A percentile compares a stretch with the other conserved stretches of the same genome.
Conservation (phyloP, 2,113 vertebrate species). For the Eidolon helvum region DNA sequence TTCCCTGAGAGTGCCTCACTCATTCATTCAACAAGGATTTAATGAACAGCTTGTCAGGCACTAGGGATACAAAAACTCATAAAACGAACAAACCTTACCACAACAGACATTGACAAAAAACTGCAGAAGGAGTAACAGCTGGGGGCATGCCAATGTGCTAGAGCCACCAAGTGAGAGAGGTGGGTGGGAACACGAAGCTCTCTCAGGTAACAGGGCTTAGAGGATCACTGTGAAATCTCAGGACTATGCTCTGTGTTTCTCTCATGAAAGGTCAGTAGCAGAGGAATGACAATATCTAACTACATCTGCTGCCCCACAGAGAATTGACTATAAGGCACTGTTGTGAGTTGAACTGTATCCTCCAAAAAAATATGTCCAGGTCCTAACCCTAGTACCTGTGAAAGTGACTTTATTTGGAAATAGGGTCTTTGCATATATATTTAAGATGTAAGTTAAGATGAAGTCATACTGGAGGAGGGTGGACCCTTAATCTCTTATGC, state of each 20-base stretch:
- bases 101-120: background rate
- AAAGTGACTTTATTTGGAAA: background rate
- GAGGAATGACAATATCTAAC: background rate
- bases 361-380: background rate
- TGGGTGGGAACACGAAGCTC: rapidly evolving
- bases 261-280: background rate
- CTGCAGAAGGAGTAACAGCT: background rate
- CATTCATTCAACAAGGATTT: background rate
- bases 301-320: background rate
- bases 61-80: background rate
- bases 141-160: background rate
- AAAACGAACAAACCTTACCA: background rate
- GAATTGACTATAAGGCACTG: background rate
- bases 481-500: background rate
- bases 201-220: background rate
- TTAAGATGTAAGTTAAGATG: background rate
- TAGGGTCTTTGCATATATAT: background rate
- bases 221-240: background rate
- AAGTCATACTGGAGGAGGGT: background rate
- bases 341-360: background rate
- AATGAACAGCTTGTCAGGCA: background rate
- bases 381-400: background rate
- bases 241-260: background rate
- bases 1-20: background rate
- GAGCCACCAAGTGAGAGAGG: background rate